Base-by-base conservation (phyloP, 2,888 invertebrate genomes). In the Leptogaster cylindrica region DNA sequence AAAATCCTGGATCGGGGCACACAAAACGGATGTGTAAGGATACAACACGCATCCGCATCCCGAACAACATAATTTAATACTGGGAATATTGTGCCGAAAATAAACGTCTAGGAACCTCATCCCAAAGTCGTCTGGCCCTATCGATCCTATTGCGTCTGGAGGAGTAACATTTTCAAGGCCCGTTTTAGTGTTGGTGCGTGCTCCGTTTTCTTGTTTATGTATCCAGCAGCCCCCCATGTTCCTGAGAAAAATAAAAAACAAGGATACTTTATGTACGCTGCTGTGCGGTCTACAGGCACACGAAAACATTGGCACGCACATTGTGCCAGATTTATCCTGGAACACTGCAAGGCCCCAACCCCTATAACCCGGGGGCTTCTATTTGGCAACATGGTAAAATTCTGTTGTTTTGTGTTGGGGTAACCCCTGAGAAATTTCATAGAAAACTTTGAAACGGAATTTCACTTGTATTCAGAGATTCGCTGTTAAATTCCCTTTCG, bases 81-180 rank as follows among this genome's bases (percentile, higher is more conserved):
- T 44, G 61, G 61, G 44, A 61, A 55, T 18, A 28, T 33, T 20
- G 18, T 44, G 61, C 61, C 61, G 16, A 65, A 51, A 51, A 65
- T 65, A 65, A 65, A 51, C 25, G 65, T 65, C 65, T 65, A 51
- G 65, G 39, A 65, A 16, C 33, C 65, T 16, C 65, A 65, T 65
- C 50, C 65, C 65, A 16, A n/a, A 4, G 25, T 12, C 36, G 65
- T 65, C 65, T 65, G 65, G 65, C 18, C 51, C 50, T 65, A 65
- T 65, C 65, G 65, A 65, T 65, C 65, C 65, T 65, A 61, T 44
- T 61, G 61, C 61, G 61, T 61, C 61, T 61, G 61, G 61, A 28
- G 28, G 44, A 61, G 61, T 44, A 16, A 25, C 10, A 12, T 61
- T 28, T 44, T 44, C 36, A 23, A 28, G 16, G 44, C 39, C 33